Conservation (phyloP, 1,140 invertebrate species). For the Armadillidium nasatum region DNA sequence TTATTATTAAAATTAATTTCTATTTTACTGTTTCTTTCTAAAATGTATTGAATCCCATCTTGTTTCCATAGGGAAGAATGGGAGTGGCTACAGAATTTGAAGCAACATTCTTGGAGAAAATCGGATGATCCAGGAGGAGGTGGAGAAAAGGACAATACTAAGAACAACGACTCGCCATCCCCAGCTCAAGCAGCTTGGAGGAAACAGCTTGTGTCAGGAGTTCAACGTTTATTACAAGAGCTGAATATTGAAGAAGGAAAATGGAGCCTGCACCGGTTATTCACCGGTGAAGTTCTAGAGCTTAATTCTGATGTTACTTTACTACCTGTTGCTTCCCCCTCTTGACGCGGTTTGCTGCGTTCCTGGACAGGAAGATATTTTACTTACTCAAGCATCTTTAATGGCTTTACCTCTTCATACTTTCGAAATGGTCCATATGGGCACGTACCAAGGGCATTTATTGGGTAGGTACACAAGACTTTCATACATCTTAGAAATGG, state of each 20-base stretch:
- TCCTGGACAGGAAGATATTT: constrained; percentile 52
- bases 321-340: constrained; percentile 79
- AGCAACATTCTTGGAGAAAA: constrained; percentile 9
- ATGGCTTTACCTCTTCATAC: constrained; percentile 50
- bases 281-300: constrained; percentile 87
- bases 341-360: constrained; percentile 84
- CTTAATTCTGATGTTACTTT: constrained; percentile 81
- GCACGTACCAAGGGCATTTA: constrained; percentile 82
- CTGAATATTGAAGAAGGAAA: constrained; percentile 35
- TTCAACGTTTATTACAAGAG: constrained; percentile 51
- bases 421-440: constrained; percentile 85
- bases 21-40: too few species aligned
- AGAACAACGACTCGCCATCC: constrained; percentile 81
- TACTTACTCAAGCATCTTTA: constrained; percentile 51
- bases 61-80: constrained; percentile 78
- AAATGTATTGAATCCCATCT: too few species aligned
- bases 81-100: constrained; percentile 58
- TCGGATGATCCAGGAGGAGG: constrained; percentile 89
- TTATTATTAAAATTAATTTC: too few species aligned
- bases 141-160: constrained; percentile 78
- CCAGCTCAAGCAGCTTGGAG: constrained; percentile 83
- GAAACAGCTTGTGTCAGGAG: constrained; percentile 57
- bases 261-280: constrained; percentile 54
- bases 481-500: constrained; percentile 86
- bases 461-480: constrained; percentile 82